phyloP scores from a whole-genome alignment of 2,888 invertebrate genomes.

The Dryobota labecula region DNA sequence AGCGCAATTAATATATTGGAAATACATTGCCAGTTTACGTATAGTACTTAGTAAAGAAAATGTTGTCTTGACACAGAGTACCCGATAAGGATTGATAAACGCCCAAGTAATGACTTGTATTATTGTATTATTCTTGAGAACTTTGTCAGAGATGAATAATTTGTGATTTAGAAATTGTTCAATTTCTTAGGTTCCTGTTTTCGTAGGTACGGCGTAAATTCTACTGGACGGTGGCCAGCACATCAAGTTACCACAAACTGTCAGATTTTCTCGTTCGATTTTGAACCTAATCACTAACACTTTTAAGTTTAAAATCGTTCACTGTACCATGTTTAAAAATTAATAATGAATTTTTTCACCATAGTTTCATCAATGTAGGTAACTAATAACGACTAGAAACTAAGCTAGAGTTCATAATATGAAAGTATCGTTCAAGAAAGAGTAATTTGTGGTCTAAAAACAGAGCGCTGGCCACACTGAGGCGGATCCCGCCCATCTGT shows the following conservation, averaged over 20 bases:
- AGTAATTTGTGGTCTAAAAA: neutral
- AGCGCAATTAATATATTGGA: no score
- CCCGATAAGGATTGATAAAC: neutral
- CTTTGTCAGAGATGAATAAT: neutral
- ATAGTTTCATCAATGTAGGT: neutral
- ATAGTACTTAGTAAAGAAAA: neutral
- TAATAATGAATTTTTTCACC: neutral
- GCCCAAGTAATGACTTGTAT: neutral
- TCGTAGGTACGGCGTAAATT: no score
- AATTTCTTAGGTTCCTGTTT: neutral
- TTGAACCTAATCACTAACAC: no score
- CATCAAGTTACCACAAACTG: no score
- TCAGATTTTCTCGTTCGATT: no score
- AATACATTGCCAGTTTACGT: no score
- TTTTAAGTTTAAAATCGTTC: no score
- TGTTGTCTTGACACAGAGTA: neutral
- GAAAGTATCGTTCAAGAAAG: neutral
- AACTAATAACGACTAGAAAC: neutral
- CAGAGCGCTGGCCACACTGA: neutral
- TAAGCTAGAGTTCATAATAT: neutral
- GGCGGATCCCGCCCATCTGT: neutral
- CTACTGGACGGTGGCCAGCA: no score
- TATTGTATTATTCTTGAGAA: neutral
- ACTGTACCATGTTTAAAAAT: neutral
- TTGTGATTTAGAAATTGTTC: neutral